Conservation (phyloP, 2,888 invertebrate species). For the Lepetodrilus schrolli region DNA sequence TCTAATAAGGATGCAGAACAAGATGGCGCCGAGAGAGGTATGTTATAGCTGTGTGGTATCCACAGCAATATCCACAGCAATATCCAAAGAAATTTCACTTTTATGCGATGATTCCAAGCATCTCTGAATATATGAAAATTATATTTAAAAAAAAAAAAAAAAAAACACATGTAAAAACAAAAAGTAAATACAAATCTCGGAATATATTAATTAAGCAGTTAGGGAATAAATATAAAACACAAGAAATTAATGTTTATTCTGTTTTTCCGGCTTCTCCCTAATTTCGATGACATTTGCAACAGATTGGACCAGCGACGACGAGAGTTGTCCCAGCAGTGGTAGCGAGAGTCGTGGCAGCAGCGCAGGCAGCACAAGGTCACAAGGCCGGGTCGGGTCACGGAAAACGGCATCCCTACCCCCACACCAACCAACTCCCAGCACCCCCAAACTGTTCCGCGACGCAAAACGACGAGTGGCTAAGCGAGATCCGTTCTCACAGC, state of each 20-base stretch:
- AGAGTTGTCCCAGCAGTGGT: constrained; percentile 67
- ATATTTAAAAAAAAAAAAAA: too few relatives aligned
- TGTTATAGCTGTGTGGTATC: too few relatives aligned
- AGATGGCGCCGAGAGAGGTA: background rate
- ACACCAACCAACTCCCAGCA: constrained; percentile 45
- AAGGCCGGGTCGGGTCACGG: constrained; percentile 27
- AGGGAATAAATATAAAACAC: background rate
- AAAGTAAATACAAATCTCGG: too few relatives aligned
- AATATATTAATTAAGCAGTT: too few relatives aligned
- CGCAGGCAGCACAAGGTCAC: constrained; percentile 62
- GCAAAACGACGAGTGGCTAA: constrained; percentile 45
- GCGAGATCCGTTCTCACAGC: constrained; percentile 41
- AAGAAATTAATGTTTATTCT: background rate
- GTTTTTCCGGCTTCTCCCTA: background rate
- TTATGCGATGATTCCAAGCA: too few relatives aligned
- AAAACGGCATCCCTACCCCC: constrained; percentile 30
- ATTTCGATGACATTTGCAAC: too few relatives aligned
- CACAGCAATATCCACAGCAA: too few relatives aligned
- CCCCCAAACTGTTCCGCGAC: constrained; percentile 44
- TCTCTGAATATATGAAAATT: too few relatives aligned
- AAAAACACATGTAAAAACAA: too few relatives aligned
- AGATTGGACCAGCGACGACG: constrained; percentile 70
- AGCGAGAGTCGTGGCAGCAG: constrained; percentile 71
- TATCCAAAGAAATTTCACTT: too few relatives aligned
- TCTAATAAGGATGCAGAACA: constrained; percentile 13